Base-by-base conservation (phyloP, 2,797 vertebrate species). In the Numenius phaeopus region DNA sequence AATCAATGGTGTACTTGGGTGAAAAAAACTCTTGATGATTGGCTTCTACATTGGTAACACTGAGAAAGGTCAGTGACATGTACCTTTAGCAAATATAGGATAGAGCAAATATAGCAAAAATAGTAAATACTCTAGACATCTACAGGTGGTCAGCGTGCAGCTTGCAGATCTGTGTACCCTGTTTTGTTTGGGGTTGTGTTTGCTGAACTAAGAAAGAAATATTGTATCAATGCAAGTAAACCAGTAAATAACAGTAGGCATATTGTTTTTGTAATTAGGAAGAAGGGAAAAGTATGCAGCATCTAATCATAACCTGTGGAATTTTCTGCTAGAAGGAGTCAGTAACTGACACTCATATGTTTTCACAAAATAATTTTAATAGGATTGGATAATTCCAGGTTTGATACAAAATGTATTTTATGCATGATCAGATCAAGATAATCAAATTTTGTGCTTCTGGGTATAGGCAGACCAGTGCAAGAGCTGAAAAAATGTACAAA, bases 331-430 rank as follows among this genome's bases (percentile, higher is more conserved):
- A 8, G 14, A 65, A 86, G 37, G 29, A 85, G 78, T 94, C 39
- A 54, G 19, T 76, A 87, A 54, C 2, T 49, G 27, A 57, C 34
- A 50, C 7, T 52, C 30, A 23, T 32, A 44, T 92, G 81, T 87
- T 50, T 27, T 57, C 83, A 70, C 8, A 71, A 87, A 83, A 50
- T 42, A 47, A 72, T 76, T 79, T 83, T 88, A 44, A 92, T 83
- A 37, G 6, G 9, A 40, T 44, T 75, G 24, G 13, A 16, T 87
- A 90, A 89, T 86, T 94, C 47, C 18, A 32, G 10, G 5, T 76
- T 44, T 81, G 50, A 58, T 44, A 37, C 3, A 86, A 86, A 90
- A 71, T 49, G 9, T 71, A 42, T 52, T 93, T 90, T 79, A 86
- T 44, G 24, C 44, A 49, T 75, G n/a, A 75, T 65, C 40, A 76